phyloP scores from a whole-genome alignment of 2,113 vertebrate genomes.

The Myrmophylax atrothorax region DNA sequence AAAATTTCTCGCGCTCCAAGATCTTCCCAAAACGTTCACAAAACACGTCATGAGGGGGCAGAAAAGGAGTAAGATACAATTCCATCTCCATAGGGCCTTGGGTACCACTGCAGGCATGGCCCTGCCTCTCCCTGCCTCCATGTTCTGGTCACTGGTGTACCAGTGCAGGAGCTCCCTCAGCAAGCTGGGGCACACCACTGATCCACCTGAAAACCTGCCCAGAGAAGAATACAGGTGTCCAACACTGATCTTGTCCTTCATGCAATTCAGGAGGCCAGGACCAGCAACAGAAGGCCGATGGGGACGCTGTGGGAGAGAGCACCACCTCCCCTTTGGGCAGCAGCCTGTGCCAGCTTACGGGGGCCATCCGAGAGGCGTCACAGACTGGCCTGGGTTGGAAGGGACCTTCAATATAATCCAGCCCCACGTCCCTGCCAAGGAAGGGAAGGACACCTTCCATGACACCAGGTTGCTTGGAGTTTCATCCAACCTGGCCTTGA shows the following conservation, averaged over 20 bases:
- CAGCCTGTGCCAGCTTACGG: neutral
- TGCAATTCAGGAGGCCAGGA: neutral
- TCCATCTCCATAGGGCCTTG: neutral
- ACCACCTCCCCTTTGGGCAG: too few relatives aligned
- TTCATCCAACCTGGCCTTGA: neutral
- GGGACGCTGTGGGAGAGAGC: neutral
- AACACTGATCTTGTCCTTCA: neutral
- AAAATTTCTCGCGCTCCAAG: neutral
- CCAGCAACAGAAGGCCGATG: accelerated
- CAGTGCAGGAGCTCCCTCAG: neutral
- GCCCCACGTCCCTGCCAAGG: neutral
- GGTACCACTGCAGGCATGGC: neutral
- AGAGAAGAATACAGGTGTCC: neutral
- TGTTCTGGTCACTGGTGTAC: neutral
- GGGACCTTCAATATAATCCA: neutral
- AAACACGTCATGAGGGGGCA: neutral
- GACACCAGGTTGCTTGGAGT: neutral
- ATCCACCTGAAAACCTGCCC: neutral
- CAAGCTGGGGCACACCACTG: too few relatives aligned
- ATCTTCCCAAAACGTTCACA: neutral
- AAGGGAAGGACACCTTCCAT: neutral
- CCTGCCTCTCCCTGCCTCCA: neutral
- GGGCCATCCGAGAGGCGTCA: neutral
- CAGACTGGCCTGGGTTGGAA: neutral
- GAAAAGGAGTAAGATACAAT: neutral